Evolutionary conservation across 2,113 vertebrate genomes (phyloP).

Genomic region (Onychostoma macrolepis): DNA sequence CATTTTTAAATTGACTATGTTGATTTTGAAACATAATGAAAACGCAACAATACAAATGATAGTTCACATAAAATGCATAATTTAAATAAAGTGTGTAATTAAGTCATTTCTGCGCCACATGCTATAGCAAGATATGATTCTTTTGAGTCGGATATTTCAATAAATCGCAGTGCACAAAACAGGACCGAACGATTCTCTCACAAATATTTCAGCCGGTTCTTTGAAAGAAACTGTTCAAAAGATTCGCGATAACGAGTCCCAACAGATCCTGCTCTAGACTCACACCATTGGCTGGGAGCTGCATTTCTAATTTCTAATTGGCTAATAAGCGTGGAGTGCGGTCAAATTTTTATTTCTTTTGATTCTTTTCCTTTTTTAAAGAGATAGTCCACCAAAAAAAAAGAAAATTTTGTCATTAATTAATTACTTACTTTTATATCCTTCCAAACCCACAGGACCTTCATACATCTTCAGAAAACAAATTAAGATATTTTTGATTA

Average conservation of each 20-base stretch:
- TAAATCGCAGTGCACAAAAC: background rate
- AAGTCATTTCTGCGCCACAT: background rate
- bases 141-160: background rate
- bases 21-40: background rate
- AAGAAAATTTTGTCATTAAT: too few relatives aligned
- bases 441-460: too few relatives aligned
- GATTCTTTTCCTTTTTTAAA: too few relatives aligned
- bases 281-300: background rate
- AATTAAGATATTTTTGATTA: too few relatives aligned
- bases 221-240: too few relatives aligned
- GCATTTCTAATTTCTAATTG: background rate
- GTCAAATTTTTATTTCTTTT: too few relatives aligned
- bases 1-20: background rate
- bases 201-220: background rate
- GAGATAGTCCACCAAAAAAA: too few relatives aligned
- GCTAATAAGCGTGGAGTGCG: too few relatives aligned
- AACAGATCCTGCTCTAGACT: background rate
- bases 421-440: too few relatives aligned
- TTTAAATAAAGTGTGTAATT: background rate
- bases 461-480: too few relatives aligned
- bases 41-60: background rate
- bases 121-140: background rate
- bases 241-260: too few relatives aligned
- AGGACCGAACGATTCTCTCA: background rate
- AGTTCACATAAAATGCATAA: background rate